A percentile compares a stretch with the other conserved stretches of the same genome.
Conservation (phyloP, 30 jellyfish, hydroid and myxozoan genomes). For the Clytia hemisphaerica region DNA sequence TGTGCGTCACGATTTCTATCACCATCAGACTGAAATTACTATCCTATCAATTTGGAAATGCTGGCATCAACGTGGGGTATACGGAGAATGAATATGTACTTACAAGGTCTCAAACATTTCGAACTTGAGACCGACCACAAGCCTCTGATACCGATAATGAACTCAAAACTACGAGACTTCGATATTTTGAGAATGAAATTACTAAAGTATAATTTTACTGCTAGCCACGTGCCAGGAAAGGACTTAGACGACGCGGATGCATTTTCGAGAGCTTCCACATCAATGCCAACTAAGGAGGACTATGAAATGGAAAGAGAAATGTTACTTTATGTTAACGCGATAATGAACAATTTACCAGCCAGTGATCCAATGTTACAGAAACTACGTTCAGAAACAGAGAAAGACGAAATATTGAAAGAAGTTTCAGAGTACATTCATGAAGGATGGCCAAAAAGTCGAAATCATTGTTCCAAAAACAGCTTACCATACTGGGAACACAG, state of each 20-base stretch:
- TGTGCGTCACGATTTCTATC: constrained; percentile 5
- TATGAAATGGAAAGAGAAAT: neutral
- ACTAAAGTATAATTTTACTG: neutral
- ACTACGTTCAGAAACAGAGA: constrained; percentile 9
- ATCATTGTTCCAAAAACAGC: neutral
- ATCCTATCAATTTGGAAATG: constrained; percentile 13
- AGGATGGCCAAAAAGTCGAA: constrained; percentile 38
- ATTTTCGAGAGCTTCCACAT: constrained; percentile 3
- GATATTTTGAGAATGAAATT: neutral
- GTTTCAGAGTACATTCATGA: neutral
- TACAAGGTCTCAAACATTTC: constrained; percentile 18
- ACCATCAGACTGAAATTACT: neutral
- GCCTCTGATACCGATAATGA: constrained; percentile 27
- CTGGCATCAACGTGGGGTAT: neutral
- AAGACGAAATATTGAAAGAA: constrained; percentile 12
- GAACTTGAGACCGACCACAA: constrained; percentile 32
- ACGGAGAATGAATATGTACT: constrained; percentile 8
- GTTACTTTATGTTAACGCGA: neutral
- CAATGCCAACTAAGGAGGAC: neutral
- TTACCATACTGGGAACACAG: constrained; percentile 17
- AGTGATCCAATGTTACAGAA: constrained; percentile 1
- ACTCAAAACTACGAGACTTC: neutral
- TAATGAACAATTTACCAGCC: constrained; percentile 9
- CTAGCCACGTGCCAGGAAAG: neutral
- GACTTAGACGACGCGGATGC: constrained; percentile 9